A percentile compares a stretch with the other conserved stretches of the same genome.
Evolutionary conservation across 2,797 vertebrate genomes (phyloP).

Genomic region (Labeo calbasu): DNA sequence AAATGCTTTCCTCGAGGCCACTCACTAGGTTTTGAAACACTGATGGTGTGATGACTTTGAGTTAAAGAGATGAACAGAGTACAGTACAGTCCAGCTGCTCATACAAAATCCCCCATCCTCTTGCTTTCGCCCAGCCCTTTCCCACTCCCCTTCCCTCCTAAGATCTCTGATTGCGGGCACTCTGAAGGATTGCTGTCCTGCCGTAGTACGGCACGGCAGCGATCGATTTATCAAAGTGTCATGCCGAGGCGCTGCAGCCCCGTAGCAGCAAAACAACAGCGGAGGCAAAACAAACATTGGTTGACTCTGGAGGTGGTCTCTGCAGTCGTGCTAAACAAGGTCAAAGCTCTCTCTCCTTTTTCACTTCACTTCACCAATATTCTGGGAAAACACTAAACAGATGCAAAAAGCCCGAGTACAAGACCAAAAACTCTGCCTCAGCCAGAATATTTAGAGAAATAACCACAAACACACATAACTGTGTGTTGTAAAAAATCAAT

Average conservation of each 20-base stretch:
- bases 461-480: slow-evolving; percentile 7
- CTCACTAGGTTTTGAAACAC: not conserved
- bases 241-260: slow-evolving; percentile 63
- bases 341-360: slow-evolving; percentile 65
- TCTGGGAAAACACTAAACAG: slow-evolving; percentile 46
- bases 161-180: slow-evolving; percentile 58
- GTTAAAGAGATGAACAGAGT: not conserved
- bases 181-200: slow-evolving; percentile 69
- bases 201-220: slow-evolving; percentile 59
- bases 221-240: slow-evolving; percentile 80
- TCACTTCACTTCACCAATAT: slow-evolving; percentile 59
- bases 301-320: slow-evolving; percentile 61
- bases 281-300: slow-evolving; percentile 72
- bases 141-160: slow-evolving; percentile 60
- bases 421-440: slow-evolving; percentile 1
- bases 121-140: slow-evolving; percentile 43
- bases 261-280: slow-evolving; percentile 72
- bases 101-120: not conserved
- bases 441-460: slow-evolving; percentile 5
- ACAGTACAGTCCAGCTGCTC: slow-evolving; percentile 26
- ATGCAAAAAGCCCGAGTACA: slow-evolving; percentile 18
- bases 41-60: slow-evolving; percentile 16
- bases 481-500: not conserved
- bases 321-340: slow-evolving; percentile 69
- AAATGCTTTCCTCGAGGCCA: not conserved